Percentiles rank a stretch among this genome's conserved stretches.
Evolutionary conservation across 2,797 vertebrate genomes (phyloP).

Genomic region (Xenentodon cancila): DNA sequence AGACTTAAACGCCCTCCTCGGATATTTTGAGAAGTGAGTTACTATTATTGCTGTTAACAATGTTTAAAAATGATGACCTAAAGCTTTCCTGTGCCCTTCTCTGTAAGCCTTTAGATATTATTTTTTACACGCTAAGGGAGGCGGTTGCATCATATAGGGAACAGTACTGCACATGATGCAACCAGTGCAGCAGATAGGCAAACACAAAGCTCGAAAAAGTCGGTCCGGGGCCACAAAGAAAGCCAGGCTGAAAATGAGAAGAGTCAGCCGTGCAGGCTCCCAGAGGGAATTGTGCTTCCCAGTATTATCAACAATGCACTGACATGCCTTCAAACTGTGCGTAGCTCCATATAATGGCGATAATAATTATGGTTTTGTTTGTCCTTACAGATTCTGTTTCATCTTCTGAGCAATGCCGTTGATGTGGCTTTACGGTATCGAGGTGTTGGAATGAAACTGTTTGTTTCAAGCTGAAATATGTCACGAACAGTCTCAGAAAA

Average conservation of each 20-base stretch:
- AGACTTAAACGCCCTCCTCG: no score
- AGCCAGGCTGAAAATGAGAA: constrained; percentile 34
- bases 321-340: constrained; percentile 4
- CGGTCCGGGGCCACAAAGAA: constrained; percentile 28
- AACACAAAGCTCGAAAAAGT: constrained; percentile 50
- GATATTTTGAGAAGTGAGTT: constrained; percentile 38
- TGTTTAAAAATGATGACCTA: constrained; percentile 15
- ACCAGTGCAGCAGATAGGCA: constrained; percentile 59
- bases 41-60: constrained; percentile 11
- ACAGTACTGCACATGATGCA: constrained; percentile 60
- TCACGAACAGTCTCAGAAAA: no score
- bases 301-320: constrained; percentile 11
- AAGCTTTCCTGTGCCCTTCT: constrained; percentile 25
- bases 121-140: constrained; percentile 44
- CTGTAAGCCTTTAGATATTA: constrained; percentile 25
- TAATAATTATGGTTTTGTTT: background rate
- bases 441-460: no score
- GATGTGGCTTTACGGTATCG: no score
- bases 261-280: constrained; percentile 9
- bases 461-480: no score
- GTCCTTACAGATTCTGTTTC: background rate
- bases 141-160: constrained; percentile 59
- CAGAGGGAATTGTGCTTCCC: constrained; percentile 3
- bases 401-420: constrained; percentile 5
- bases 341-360: background rate